Conservation (phyloP, 2,888 invertebrate genomes). For the Eudemis profundana region DNA sequence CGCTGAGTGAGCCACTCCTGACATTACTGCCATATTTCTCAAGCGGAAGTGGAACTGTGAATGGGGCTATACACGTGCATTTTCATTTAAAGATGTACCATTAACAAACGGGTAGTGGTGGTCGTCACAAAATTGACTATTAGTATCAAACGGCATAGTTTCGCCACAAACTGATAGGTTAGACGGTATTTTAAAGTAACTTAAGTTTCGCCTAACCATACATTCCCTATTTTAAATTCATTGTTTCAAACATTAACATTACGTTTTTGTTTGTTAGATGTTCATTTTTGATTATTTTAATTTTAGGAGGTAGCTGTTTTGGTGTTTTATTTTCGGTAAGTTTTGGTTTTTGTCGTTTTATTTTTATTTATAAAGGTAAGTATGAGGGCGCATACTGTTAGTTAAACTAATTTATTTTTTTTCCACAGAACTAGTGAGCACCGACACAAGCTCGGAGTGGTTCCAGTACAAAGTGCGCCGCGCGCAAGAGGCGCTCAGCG, state of each 20-base stretch:
- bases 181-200: too few species aligned
- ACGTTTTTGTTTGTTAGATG: slow-evolving; percentile 21
- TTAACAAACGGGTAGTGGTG: too few species aligned
- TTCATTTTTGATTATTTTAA: slow-evolving; percentile 31
- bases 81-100: too few species aligned
- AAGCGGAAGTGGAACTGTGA: too few species aligned
- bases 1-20: too few species aligned
- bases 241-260: neutral
- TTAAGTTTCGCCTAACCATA: too few species aligned
- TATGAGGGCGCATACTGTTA: too few species aligned
- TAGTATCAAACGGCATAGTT: too few species aligned
- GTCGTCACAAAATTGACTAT: too few species aligned
- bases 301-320: slow-evolving; percentile 27
- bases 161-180: too few species aligned
- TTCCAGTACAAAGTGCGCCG: slow-evolving; percentile 94
- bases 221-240: neutral
- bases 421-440: slow-evolving; percentile 92
- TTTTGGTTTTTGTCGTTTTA: slow-evolving; percentile 6
- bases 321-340: slow-evolving; percentile 23
- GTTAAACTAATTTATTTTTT: slow-evolving; percentile 29
- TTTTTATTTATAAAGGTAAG: neutral
- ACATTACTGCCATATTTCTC: too few species aligned
- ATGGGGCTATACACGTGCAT: too few species aligned
- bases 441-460: slow-evolving; percentile 93
- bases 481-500: slow-evolving; percentile 94